Evolutionary conservation across 2,888 invertebrate species (phyloP).

Genomic region (Anarsia innoxiella): DNA sequence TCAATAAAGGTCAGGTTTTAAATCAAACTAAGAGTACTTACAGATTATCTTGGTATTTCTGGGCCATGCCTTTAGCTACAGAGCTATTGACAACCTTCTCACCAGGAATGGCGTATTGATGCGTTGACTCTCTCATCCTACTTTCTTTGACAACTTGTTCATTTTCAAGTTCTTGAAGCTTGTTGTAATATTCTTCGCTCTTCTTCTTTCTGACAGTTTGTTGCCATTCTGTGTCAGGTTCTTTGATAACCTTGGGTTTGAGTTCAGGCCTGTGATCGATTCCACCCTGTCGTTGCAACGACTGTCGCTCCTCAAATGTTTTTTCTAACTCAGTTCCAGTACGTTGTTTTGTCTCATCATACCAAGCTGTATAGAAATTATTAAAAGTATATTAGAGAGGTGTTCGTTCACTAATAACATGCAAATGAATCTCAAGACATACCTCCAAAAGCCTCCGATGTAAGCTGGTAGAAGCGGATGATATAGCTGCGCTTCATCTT

Average conservation of each 20-base stretch:
- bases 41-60: constrained; percentile 88
- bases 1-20: not conserved
- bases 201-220: constrained; percentile 87
- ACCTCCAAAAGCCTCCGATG: constrained; percentile 62
- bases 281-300: constrained; percentile 79
- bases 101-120: constrained; percentile 90
- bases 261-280: constrained; percentile 78
- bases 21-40: constrained; percentile 74
- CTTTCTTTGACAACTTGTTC: constrained; percentile 89
- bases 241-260: constrained; percentile 80
- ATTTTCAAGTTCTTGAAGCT: constrained; percentile 87
- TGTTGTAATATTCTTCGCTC: constrained; percentile 87
- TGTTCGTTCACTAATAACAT: constrained; percentile 15
- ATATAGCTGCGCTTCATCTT: constrained; percentile 55
- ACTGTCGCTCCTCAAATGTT: constrained; percentile 89
- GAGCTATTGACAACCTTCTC: constrained; percentile 85
- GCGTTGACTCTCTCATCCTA: constrained; percentile 82
- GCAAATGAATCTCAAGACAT: constrained; percentile 36
- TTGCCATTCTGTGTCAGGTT: constrained; percentile 90
- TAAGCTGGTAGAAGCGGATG: constrained; percentile 68
- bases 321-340: constrained; percentile 89
- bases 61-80: constrained; percentile 90
- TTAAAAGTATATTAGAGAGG: too few species aligned
- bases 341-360: constrained; percentile 90
- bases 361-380: constrained; percentile 81